Evolutionary conservation across 2,888 invertebrate genomes (phyloP).

Genomic region (Trachelus tabidus): DNA sequence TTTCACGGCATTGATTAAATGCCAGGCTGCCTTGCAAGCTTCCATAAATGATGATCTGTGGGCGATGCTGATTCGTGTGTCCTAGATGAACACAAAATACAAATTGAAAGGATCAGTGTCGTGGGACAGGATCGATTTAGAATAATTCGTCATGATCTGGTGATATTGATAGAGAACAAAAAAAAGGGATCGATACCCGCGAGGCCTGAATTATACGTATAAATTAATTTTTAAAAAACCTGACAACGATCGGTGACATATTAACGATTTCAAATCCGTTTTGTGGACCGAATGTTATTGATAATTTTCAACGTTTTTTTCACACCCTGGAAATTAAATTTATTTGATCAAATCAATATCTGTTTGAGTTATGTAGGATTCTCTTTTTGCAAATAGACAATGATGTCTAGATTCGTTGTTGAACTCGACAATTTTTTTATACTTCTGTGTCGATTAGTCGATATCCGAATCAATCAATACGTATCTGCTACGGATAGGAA

Average conservation of each 20-base stretch:
- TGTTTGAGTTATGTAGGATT: neutral
- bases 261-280: neutral
- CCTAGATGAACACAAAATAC: conserved; percentile 34
- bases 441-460: neutral
- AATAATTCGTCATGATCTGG: neutral
- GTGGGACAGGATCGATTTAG: neutral
- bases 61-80: conserved; percentile 30
- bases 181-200: neutral
- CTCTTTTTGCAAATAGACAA: neutral
- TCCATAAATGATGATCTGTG: conserved; percentile 46
- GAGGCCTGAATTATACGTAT: neutral
- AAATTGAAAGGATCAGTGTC: conserved; percentile 4
- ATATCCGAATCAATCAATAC: neutral
- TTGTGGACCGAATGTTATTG: neutral
- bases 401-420: neutral
- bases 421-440: neutral
- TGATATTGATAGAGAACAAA: neutral
- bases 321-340: neutral
- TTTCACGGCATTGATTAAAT: conserved; percentile 41
- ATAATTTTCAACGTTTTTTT: neutral
- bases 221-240: neutral
- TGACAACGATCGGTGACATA: neutral
- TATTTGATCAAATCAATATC: neutral
- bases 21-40: conserved; percentile 35
- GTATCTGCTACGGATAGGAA: neutral